Evolutionary conservation across 1,140 invertebrate genomes (phyloP), one percentile per base, ranked within the genome.

Genomic region (Charaxes varanes): DNA sequence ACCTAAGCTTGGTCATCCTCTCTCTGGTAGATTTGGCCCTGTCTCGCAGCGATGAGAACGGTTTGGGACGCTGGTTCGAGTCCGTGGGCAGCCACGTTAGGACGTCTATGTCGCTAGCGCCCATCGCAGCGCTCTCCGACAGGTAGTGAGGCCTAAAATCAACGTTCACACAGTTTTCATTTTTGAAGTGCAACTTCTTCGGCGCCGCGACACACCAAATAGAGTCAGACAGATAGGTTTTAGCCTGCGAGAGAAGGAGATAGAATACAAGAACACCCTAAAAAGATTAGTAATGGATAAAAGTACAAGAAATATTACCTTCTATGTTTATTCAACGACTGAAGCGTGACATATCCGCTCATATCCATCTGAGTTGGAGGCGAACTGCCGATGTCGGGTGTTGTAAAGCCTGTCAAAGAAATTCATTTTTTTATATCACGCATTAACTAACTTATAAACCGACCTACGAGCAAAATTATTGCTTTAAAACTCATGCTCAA

Each of bases 261-360:
- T 3, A 19, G 27, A 30, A 6, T 18, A 30, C 12, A 16, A 7
- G n/a, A n/a, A n/a, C n/a, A n/a, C n/a, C n/a, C n/a, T n/a, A n/a
- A n/a, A n/a, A n/a, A n/a, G n/a, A n/a, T n/a, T n/a, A n/a, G n/a
- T n/a, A n/a, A n/a, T n/a, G n/a, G n/a, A n/a, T n/a, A n/a, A n/a
- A n/a, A n/a, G n/a, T n/a, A n/a, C n/a, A n/a, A n/a, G n/a, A n/a
- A n/a, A n/a, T n/a, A n/a, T n/a, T 55, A 73, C 49, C 88, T 85
- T 38, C 91, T 84, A 61, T 88, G 85, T n/a, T 88, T 85, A 44
- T 92, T 90, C 13, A 95, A 78, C 21, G 87, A 89, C 57, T 92
- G 87, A 26, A 96, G 73, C 10, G 91, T 92, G n/a, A 90, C 91
- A 66, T 95, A 95, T 15, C 94, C 94, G 21, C 92, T 85, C 46